Percentiles rank a stretch among this genome's conserved stretches.
These are phyloP conservation scores for Symphodus melops DNA, from an alignment of 2,113 vertebrate species.

Conservation along the genomic window DNA sequence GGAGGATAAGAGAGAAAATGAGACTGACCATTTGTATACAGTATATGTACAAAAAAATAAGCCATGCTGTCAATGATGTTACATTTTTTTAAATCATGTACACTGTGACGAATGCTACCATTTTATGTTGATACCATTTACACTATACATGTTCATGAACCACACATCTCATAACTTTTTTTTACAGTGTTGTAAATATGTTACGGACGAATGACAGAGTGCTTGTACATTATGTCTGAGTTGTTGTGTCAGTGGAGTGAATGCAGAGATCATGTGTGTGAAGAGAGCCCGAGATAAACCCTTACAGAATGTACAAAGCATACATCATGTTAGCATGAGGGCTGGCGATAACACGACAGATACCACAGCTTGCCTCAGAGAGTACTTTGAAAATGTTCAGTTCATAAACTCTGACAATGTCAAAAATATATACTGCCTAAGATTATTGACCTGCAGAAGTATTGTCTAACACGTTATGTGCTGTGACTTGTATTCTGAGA, in stretches of 20 bases:
- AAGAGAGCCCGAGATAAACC: background rate
- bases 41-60: slow-evolving; percentile 4
- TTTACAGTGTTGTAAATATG: slow-evolving; percentile 16
- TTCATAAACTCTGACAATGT: background rate
- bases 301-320: slow-evolving; percentile 2
- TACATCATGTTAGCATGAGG: slow-evolving; percentile 29
- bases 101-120: slow-evolving; percentile 16
- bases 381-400: background rate
- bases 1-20: background rate
- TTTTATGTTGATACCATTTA: background rate
- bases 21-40: background rate
- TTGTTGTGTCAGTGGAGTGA: background rate
- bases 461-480: background rate
- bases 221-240: slow-evolving; percentile 12
- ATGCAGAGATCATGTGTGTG: slow-evolving; percentile 18
- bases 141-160: background rate
- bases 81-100: background rate
- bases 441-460: background rate
- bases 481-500: background rate
- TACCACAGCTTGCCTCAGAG: background rate
- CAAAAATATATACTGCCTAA: too few species aligned
- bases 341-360: slow-evolving; percentile 14
- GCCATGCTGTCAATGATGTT: background rate
- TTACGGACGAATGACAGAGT: background rate
- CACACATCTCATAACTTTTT: slow-evolving; percentile 11